Conservation (phyloP, 2,113 vertebrate species). For the Malurus elegans region DNA sequence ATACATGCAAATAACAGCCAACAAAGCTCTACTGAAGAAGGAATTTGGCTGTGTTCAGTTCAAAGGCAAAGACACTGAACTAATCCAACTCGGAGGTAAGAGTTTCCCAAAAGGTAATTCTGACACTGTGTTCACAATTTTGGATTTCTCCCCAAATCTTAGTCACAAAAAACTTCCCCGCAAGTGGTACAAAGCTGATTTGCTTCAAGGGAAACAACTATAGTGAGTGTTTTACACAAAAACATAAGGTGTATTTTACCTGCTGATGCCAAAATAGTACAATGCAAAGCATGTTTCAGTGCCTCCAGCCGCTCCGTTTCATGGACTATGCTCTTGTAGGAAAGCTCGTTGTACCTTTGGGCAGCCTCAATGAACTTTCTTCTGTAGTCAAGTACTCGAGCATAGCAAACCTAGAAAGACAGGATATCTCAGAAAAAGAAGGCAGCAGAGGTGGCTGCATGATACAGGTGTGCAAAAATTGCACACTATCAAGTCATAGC, state of each 20-base stretch:
- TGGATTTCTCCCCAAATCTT: background rate
- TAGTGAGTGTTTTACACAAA: background rate
- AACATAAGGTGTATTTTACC: constrained; percentile 69
- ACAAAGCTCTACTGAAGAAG: background rate
- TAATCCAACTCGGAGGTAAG: background rate
- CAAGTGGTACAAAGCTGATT: background rate
- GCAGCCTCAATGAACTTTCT: constrained; percentile 99
- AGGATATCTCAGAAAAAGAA: background rate
- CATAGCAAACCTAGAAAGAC: constrained; percentile 88
- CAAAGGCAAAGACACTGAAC: background rate
- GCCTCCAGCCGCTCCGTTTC: constrained; percentile 95
- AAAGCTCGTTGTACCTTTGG: constrained; percentile 96
- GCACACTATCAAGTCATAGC: background rate
- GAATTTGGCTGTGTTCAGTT: background rate
- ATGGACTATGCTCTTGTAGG: constrained; percentile 96
- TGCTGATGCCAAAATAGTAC: constrained; percentile 97
- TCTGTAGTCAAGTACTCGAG: constrained; percentile 94
- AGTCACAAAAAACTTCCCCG: background rate
- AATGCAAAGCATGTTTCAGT: constrained; percentile 94
- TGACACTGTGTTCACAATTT: accelerated
- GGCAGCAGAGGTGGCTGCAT: background rate
- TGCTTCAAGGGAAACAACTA: background rate
- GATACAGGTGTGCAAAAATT: background rate
- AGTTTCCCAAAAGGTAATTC: background rate
- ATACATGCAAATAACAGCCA: background rate